A percentile compares a stretch with the other conserved stretches of the same genome.
phyloP scores from a whole-genome alignment of 2,888 invertebrate species.

The Arrhopalites spinosus region DNA sequence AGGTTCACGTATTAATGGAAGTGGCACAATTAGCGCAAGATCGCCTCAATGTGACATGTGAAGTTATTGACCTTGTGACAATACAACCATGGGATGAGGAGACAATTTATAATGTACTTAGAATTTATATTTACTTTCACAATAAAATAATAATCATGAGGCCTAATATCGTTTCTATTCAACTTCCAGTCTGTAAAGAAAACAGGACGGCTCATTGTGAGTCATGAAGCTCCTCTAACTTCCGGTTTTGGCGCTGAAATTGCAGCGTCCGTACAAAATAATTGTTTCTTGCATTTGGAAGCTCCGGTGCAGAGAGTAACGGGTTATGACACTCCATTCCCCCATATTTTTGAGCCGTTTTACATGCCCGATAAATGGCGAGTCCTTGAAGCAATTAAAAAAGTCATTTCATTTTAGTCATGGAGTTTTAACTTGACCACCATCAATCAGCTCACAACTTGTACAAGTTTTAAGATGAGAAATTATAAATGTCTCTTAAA shows the following conservation, averaged over 20 bases:
- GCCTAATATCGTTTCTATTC: neutral
- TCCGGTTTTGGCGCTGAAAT: conserved; percentile 95
- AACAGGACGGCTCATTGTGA: conserved; percentile 86
- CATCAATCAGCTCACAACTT: neutral
- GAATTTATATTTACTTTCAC: conserved; percentile 12
- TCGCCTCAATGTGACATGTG: conserved; percentile 77
- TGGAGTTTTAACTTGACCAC: conserved; percentile 37
- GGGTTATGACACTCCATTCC: conserved; percentile 98
- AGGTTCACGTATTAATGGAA: conserved; percentile 86
- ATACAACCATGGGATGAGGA: conserved; percentile 96
- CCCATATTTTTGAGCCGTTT: conserved; percentile 93
- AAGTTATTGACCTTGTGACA: conserved; percentile 94
- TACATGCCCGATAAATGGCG: conserved; percentile 94
- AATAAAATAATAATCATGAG: too few species aligned
- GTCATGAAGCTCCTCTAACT: conserved; percentile 96
- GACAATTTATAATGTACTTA: conserved; percentile 80
- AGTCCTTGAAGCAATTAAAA: conserved; percentile 75
- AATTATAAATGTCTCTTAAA: too few species aligned
- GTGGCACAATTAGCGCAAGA: conserved; percentile 83
- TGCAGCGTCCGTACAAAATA: conserved; percentile 86
- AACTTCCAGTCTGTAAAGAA: conserved; percentile 86
- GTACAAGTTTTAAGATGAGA: too few species aligned
- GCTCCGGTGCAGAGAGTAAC: conserved; percentile 88
- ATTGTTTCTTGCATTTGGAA: conserved; percentile 93
- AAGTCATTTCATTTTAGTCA: too few species aligned